Base-by-base conservation (phyloP, 2,888 invertebrate genomes). In the Leptopilina myrica region DNA sequence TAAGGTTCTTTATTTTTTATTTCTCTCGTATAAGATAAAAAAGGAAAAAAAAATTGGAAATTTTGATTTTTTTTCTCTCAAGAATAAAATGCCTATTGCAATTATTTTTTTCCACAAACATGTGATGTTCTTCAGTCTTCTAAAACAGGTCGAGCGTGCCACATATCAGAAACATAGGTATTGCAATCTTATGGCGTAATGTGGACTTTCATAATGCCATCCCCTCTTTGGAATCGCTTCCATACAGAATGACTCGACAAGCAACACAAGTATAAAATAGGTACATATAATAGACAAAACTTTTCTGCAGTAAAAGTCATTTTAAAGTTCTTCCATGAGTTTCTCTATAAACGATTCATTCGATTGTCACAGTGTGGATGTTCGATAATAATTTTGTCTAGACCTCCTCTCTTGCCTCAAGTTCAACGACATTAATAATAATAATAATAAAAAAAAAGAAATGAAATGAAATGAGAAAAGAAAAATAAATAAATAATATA, bases 161-260 rank as follows among this genome's bases (percentile, higher is more conserved):
- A 83, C 83, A 81, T 85, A 82, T 86, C 80, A 66, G 66, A 77
- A 53, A 76, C 59, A 80, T 84, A 49, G 80, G 81, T 84, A 86
- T 86, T 86, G 87, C 86, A 87, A 85, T 79, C 80, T 82, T 82
- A 79, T 89, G 87, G 81, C 85, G 88, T 79, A 89, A 89, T 78
- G 76, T 79, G 64, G 80, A 85, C 84, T 89, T 89, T 88, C 87
- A 83, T 86, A 89, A 89, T 86, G 79, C 85, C 79, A 77, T 86
- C 81, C 78, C 82, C 80, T 80, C 81, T 80, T 33, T 83, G 83
- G 82, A 79, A 80, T 83, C 66, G 66, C 82, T 26, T 59, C 12
- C 8, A 43, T 33, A 59, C 8, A 49, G 73, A 73, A 46, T 40
- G 56, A 73, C 56, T 56, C 73, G 73, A 40, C 56, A 49, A 56